phyloP scores from a whole-genome alignment of 2,113 vertebrate species.

The Parotia lawesii region DNA sequence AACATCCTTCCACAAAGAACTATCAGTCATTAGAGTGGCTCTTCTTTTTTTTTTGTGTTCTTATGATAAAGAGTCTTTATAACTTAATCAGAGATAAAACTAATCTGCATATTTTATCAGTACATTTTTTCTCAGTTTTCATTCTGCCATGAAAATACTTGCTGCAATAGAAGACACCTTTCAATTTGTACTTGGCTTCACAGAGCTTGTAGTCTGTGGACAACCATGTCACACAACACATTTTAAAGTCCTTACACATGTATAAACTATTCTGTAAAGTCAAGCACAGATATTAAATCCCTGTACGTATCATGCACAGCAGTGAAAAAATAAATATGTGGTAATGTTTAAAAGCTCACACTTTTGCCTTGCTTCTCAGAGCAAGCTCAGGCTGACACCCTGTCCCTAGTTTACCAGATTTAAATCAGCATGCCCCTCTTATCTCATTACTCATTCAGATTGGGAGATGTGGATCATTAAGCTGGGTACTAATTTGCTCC shows the following conservation, averaged over 20 bases:
- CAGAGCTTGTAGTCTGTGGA: neutral
- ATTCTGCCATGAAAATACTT: neutral
- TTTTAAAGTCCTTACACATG: neutral
- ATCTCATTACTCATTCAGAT: slow-evolving; percentile 3
- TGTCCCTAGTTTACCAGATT: neutral
- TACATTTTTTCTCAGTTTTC: neutral
- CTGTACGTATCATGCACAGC: neutral
- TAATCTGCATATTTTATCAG: neutral
- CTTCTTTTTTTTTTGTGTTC: neutral
- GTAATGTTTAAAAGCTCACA: neutral
- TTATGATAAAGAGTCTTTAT: neutral
- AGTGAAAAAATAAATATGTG: neutral
- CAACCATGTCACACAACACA: neutral
- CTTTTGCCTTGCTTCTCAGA: neutral
- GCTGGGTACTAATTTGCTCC: slow-evolving; percentile 8
- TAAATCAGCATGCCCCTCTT: neutral
- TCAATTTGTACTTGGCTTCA: neutral
- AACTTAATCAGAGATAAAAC: neutral
- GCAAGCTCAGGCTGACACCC: neutral
- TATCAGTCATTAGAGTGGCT: neutral
- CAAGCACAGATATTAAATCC: neutral
- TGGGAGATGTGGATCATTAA: slow-evolving; percentile 25
- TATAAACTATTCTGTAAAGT: neutral
- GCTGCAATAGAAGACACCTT: neutral
- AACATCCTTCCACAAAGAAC: neutral